A percentile compares a stretch with the other conserved stretches of the same genome.
phyloP scores from a whole-genome alignment of 2,113 vertebrate species.

The Mesocricetus auratus region DNA sequence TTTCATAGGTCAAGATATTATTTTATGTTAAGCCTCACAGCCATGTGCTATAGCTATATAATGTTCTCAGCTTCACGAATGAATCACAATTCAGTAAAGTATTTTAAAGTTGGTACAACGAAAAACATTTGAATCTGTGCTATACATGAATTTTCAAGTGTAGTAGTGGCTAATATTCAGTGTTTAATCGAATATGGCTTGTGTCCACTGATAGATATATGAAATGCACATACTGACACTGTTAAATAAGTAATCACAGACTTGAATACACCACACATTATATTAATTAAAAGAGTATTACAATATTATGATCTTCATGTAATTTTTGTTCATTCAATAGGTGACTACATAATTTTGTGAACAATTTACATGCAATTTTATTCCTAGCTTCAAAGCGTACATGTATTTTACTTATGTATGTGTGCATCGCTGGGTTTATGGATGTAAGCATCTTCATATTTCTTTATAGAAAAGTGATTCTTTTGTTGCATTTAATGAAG shows the following conservation, averaged over 20 bases:
- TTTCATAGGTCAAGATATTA: background rate
- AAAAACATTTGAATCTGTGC: background rate
- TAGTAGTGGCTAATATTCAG: background rate
- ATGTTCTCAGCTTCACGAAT: background rate
- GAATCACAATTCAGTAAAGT: constrained; percentile 18
- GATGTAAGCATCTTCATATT: background rate
- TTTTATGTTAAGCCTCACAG: constrained; percentile 14
- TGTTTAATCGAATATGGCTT: background rate
- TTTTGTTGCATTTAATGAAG: background rate
- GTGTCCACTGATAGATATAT: background rate
- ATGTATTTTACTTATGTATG: background rate
- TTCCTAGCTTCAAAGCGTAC: background rate
- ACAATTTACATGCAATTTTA: background rate
- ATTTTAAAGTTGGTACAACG: background rate
- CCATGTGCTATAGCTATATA: background rate
- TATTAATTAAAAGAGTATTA: background rate
- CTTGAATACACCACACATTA: background rate
- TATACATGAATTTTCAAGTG: background rate
- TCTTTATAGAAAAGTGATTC: background rate
- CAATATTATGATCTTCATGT: background rate
- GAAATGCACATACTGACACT: background rate
- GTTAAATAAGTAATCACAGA: background rate
- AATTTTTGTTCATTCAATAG: background rate
- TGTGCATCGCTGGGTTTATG: background rate
- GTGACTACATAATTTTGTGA: background rate